A percentile compares a stretch with the other conserved stretches of the same genome.
Conservation (phyloP, 2,888 invertebrate genomes). For the Loripinus fragilis region DNA sequence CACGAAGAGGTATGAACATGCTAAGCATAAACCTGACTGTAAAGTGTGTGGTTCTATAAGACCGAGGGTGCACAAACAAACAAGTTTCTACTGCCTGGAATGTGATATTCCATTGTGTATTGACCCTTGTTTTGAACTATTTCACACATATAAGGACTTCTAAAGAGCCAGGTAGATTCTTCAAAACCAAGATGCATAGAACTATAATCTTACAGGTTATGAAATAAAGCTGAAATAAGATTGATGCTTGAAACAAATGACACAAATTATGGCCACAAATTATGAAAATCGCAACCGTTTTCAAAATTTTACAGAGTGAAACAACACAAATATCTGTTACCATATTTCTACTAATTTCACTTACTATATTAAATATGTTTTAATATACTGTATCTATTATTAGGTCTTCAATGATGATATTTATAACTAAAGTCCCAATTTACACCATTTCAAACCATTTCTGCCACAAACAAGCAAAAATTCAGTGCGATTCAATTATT, state of each 20-base stretch:
- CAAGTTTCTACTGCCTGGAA: not conserved
- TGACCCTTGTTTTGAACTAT: slow-evolving; percentile 8
- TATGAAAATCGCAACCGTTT: not conserved
- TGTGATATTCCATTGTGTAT: slow-evolving; percentile 13
- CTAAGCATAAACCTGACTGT: not conserved
- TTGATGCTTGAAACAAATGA: not conserved
- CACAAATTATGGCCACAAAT: not conserved
- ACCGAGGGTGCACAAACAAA: not conserved
- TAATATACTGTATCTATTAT: slow-evolving; percentile 3
- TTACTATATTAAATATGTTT: not conserved
- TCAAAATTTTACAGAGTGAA: not conserved
- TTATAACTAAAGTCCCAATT: not conserved
- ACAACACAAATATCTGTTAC: not conserved
- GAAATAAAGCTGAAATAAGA: not conserved
- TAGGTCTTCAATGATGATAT: not conserved
- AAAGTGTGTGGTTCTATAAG: slow-evolving; percentile 7
- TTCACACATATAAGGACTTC: slow-evolving; percentile 13
- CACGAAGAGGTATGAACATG: not conserved
- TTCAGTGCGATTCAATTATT: not conserved
- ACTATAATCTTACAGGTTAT: not conserved
- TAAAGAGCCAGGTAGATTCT: not conserved
- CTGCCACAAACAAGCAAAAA: slow-evolving; percentile 5
- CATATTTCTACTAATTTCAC: not conserved
- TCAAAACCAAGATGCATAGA: not conserved
- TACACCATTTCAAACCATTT: not conserved